phyloP scores from a whole-genome alignment of 2,113 vertebrate species.

The Anguilla rostrata region DNA sequence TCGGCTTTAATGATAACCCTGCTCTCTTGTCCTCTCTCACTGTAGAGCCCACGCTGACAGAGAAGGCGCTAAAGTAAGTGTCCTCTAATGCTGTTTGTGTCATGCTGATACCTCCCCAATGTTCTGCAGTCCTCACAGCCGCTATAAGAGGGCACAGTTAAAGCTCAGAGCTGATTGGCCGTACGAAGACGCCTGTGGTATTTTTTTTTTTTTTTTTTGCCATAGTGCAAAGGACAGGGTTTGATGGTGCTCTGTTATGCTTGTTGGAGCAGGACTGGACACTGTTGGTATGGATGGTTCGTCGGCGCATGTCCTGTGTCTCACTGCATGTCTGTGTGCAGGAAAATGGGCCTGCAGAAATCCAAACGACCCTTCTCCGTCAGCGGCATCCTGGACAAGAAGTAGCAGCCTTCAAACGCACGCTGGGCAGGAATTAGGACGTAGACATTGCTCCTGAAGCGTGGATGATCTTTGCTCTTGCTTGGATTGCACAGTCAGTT shows the following conservation, averaged over 20 bases:
- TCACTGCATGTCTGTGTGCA: slow-evolving; percentile 39
- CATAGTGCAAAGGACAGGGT: not conserved
- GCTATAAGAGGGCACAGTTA: not conserved
- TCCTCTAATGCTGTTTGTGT: not conserved
- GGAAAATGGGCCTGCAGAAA: slow-evolving; percentile 57
- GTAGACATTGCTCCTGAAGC: not conserved
- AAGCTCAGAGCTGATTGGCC: not conserved
- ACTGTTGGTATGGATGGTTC: not conserved
- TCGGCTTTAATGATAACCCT: not conserved
- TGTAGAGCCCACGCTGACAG: slow-evolving; percentile 57
- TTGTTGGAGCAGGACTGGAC: not conserved
- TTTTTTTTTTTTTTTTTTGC: not conserved
- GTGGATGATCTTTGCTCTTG: not conserved
- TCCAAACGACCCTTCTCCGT: slow-evolving; percentile 56
- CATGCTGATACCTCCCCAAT: not conserved
- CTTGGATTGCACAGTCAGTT: not conserved
- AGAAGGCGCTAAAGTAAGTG: slow-evolving; percentile 65
- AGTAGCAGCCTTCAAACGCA: slow-evolving; percentile 40
- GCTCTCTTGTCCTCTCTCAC: slow-evolving; percentile 20
- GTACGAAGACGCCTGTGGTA: not conserved
- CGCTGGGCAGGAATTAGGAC: not conserved
- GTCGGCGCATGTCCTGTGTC: not conserved
- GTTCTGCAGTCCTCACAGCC: not conserved
- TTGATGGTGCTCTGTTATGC: not conserved
- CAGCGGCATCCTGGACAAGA: slow-evolving; percentile 48